Evolutionary conservation across 2,888 invertebrate genomes (phyloP), one percentile per base, ranked within the genome.

Genomic region (Macropis europaea): DNA sequence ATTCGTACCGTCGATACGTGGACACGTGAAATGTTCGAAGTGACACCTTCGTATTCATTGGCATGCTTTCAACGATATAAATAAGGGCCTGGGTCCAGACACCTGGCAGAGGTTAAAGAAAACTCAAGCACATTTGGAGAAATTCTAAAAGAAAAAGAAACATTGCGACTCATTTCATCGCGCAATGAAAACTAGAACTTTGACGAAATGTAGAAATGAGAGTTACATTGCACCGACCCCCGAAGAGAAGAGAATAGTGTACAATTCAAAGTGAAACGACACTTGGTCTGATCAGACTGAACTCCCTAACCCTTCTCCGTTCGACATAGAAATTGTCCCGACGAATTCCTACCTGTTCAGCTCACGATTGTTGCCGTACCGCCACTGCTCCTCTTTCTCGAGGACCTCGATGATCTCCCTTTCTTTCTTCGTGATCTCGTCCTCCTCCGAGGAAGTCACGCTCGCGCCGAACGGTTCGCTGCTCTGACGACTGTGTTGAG

Each of bases 401-500:
- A 93, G 90, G 71, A 92, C 91, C 86, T 93, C 93, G 64, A 93
- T 93, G 56, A 94, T 93, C 86, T 94, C 94, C 42, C 93, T 90
- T 83, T 94, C 94, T 77, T 93, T 93, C 84, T 93, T 93, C 34
- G 91, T 91, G 80, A 94, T 93, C 81, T 95, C 95, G 84, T 95
- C 96, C 88, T 96, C 96, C 85, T 96, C 96, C 7, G 91, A 91
- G 5, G 95, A 95, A 36, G 94, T 94, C 50, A 94, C 92, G 84
- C 94, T 93, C 6, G 94, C 95, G 9, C 91, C 91, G 89, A 94
- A 95, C 3, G 94, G 94, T 90, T 95, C 95, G 89, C 95, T 95
- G 85, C 95, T 95, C 87, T 96, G 95, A 82, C 95, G 93, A 84
- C 95, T 95, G 84, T 96, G 95, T 81, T 94, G 93, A 0, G 90